Evolutionary conservation across 2,113 vertebrate species (phyloP).

Genomic region (Eptesicus fuscus): DNA sequence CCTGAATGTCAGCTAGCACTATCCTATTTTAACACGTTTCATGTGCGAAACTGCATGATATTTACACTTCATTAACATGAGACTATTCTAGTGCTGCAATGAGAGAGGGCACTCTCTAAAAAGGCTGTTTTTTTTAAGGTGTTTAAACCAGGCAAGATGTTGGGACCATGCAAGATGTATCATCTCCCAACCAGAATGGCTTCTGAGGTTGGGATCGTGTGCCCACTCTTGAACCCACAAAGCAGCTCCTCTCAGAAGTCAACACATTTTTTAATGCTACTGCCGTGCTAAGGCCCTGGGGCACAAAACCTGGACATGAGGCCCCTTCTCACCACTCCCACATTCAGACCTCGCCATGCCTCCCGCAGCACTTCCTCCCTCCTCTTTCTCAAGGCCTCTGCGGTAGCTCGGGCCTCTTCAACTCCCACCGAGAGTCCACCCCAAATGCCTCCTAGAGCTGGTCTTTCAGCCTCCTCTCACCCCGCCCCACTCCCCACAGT

Average conservation of each 20-base stretch:
- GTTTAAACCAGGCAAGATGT: neutral
- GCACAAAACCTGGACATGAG: neutral
- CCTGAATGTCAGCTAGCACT: neutral
- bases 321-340: neutral
- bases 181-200: neutral
- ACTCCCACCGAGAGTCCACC: neutral
- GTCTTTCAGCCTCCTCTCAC: neutral
- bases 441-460: neutral
- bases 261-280: neutral
- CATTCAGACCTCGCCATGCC: neutral
- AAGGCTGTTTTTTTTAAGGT: neutral
- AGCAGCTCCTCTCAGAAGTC: neutral
- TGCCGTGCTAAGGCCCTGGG: neutral
- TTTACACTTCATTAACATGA: constrained; percentile 47
- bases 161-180: neutral
- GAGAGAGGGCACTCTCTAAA: neutral
- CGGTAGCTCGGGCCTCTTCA: neutral
- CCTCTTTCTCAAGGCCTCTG: neutral
- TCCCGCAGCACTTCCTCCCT: neutral
- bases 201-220: neutral
- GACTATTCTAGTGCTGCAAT: neutral
- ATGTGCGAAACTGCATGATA: constrained; percentile 31
- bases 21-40: constrained; percentile 21
- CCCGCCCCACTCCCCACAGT: neutral
- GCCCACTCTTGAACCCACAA: neutral